Evolutionary conservation across 2,113 vertebrate genomes (phyloP).

Genomic region (Madoqua kirkii): DNA sequence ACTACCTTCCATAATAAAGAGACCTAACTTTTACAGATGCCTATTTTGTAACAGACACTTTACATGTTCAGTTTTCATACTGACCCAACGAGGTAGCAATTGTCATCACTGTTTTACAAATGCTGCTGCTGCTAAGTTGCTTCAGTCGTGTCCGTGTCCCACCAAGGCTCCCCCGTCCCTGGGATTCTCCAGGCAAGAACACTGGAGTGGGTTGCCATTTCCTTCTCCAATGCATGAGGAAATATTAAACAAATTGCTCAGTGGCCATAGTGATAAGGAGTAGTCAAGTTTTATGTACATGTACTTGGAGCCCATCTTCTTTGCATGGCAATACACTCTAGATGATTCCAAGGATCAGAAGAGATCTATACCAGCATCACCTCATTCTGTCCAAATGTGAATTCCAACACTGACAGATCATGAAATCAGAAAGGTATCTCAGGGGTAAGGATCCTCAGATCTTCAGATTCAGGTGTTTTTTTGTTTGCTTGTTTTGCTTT

Average conservation of each 20-base stretch:
- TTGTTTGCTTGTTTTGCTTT: neutral
- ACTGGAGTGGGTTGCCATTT: too few species aligned
- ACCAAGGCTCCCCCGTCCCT: fast-evolving
- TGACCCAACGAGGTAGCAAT: neutral
- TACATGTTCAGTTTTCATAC: neutral
- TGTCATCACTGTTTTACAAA: neutral
- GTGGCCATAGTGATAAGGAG: neutral
- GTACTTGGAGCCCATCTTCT: neutral
- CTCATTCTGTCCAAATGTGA: neutral
- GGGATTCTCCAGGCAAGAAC: too few species aligned
- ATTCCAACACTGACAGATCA: neutral
- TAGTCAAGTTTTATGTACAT: neutral
- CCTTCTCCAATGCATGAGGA: neutral
- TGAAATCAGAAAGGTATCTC: neutral
- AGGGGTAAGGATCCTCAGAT: neutral
- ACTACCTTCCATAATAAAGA: neutral
- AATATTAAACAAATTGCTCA: neutral
- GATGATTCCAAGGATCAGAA: neutral
- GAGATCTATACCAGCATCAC: neutral
- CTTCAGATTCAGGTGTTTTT: neutral
- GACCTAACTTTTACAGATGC: neutral
- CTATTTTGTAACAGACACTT: neutral
- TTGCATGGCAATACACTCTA: neutral
- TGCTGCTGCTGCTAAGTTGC: too few species aligned
- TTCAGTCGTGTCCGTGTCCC: too few species aligned